phyloP scores from a whole-genome alignment of 2,113 vertebrate species.

The Rhineura floridana region DNA sequence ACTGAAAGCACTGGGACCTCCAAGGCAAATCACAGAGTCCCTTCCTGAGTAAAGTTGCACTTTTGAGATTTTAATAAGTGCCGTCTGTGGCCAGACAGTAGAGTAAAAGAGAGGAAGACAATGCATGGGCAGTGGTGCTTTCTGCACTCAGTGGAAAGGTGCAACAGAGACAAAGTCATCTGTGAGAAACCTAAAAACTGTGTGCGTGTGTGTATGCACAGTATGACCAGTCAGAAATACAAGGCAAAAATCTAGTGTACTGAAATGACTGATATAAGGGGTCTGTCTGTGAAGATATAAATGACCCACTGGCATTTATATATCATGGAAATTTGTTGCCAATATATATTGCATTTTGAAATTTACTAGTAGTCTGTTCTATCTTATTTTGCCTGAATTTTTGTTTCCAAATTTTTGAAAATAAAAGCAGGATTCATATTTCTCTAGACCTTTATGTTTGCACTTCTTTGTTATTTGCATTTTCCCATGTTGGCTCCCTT shows the following conservation, averaged over 20 bases:
- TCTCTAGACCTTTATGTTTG: neutral
- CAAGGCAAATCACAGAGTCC: neutral
- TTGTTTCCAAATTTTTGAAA: neutral
- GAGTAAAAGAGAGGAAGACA: neutral
- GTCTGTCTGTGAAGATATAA: neutral
- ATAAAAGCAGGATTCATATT: neutral
- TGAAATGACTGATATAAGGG: neutral
- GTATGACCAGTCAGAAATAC: too few relatives aligned
- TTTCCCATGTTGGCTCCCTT: too few relatives aligned
- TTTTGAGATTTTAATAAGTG: neutral
- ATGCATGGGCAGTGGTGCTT: neutral
- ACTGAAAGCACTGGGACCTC: neutral
- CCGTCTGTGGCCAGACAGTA: neutral
- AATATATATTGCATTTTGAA: neutral
- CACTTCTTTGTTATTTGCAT: too few relatives aligned
- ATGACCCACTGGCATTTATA: constrained; percentile 41
- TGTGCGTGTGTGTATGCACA: neutral
- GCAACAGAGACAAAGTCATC: neutral
- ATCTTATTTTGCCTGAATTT: neutral
- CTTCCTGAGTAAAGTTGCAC: neutral
- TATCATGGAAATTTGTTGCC: neutral
- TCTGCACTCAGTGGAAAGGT: neutral
- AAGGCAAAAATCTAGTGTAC: neutral
- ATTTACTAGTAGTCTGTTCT: neutral
- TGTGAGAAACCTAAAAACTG: neutral